phyloP scores from a whole-genome alignment of 2,888 invertebrate species.

The Drosophila atripex region DNA sequence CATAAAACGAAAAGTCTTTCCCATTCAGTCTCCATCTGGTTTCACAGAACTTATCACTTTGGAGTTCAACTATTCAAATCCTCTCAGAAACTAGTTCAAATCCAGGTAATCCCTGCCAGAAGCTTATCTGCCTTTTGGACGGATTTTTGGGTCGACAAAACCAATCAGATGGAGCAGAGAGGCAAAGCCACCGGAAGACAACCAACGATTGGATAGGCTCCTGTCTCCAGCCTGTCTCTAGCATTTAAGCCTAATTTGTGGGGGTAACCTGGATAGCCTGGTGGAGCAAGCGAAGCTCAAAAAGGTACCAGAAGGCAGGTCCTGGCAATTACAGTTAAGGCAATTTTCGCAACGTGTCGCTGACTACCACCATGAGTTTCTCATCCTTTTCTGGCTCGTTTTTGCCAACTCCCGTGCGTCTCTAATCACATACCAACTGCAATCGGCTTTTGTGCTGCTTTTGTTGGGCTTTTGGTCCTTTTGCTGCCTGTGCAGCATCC shows the following conservation, averaged over 20 bases:
- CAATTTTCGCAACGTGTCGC: constrained; percentile 55
- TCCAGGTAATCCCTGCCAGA: constrained; percentile 32
- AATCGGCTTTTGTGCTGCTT: constrained; percentile 71
- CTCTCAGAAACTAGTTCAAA: constrained; percentile 27
- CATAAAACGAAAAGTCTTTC: neutral
- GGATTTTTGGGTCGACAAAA: constrained; percentile 28
- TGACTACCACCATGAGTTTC: constrained; percentile 7
- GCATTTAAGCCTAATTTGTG: constrained; percentile 72
- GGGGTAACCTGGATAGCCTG: neutral
- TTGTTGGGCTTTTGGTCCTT: constrained; percentile 9
- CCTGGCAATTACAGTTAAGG: constrained; percentile 74
- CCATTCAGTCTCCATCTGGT: neutral
- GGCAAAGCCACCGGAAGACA: constrained; percentile 22
- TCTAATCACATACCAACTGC: constrained; percentile 74
- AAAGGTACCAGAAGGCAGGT: constrained; percentile 31
- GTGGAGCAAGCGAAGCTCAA: neutral
- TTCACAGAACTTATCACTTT: constrained; percentile 5
- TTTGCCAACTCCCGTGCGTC: constrained; percentile 1
- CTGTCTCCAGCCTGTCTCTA: constrained; percentile 41
- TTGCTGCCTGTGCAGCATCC: constrained; percentile 53
- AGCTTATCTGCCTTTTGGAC: constrained; percentile 44
- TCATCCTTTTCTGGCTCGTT: neutral
- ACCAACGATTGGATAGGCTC: constrained; percentile 33
- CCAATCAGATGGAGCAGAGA: constrained; percentile 28
- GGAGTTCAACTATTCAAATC: constrained; percentile 22